phyloP scores from a whole-genome alignment of 2,113 vertebrate genomes.

The Spea bombifrons region DNA sequence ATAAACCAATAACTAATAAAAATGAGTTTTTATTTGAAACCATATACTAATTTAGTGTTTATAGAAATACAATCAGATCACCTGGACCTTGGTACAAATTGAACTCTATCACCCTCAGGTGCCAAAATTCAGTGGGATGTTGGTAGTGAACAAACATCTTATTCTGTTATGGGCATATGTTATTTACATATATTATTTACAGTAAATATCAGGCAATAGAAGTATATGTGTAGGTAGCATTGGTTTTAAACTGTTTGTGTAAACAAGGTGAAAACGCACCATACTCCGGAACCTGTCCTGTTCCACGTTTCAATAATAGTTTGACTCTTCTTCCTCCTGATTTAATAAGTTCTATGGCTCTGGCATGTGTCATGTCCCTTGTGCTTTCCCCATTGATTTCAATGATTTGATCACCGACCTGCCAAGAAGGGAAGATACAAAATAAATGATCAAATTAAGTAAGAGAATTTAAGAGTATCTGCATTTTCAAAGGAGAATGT shows the following conservation, averaged over 20 bases:
- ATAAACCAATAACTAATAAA: too few relatives aligned
- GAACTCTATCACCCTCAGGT: slow-evolving; percentile 62
- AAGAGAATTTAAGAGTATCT: slow-evolving; percentile 52
- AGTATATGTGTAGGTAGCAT: not conserved
- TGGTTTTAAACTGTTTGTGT: not conserved
- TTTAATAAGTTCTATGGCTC: slow-evolving; percentile 97
- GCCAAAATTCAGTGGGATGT: slow-evolving; percentile 49
- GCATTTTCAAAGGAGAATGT: slow-evolving; percentile 51
- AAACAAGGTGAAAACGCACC: slow-evolving; percentile 71
- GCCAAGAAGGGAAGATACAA: slow-evolving; percentile 60
- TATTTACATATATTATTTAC: slow-evolving; percentile 19
- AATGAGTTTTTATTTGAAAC: too few relatives aligned
- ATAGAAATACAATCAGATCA: not conserved
- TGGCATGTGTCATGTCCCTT: slow-evolving; percentile 92
- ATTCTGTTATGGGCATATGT: slow-evolving; percentile 4
- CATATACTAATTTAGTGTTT: too few relatives aligned
- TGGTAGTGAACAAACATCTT: slow-evolving; percentile 14
- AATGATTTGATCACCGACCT: slow-evolving; percentile 99
- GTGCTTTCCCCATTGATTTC: slow-evolving; percentile 98
- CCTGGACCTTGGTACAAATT: slow-evolving; percentile 36
- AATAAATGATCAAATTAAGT: slow-evolving; percentile 52
- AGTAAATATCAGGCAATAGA: not conserved
- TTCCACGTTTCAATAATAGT: slow-evolving; percentile 90
- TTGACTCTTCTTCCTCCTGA: slow-evolving; percentile 88
- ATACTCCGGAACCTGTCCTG: slow-evolving; percentile 95